Percentiles rank a stretch among this genome's conserved stretches.
phyloP scores from a whole-genome alignment of 2,113 vertebrate genomes.

The Eptesicus fuscus region DNA sequence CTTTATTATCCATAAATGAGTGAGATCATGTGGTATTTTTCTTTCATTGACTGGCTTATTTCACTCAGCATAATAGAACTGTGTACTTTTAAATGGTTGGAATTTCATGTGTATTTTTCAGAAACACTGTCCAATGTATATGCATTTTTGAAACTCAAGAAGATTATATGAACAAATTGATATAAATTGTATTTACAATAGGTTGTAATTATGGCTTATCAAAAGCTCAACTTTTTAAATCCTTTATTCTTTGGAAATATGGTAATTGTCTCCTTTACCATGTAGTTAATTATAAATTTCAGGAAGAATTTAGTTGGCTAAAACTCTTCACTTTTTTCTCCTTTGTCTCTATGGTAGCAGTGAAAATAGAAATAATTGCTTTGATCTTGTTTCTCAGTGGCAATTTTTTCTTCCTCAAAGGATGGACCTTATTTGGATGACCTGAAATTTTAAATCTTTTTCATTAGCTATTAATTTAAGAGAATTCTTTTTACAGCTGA shows the following conservation, averaged over 20 bases:
- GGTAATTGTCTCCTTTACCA: constrained; percentile 82
- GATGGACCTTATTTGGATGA: constrained; percentile 74
- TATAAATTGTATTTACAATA: constrained; percentile 76
- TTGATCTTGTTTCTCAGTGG: constrained; percentile 81
- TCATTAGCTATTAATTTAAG: constrained; percentile 75
- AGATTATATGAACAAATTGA: constrained; percentile 74
- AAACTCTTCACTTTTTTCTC: constrained; percentile 63
- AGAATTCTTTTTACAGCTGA: constrained; percentile 68
- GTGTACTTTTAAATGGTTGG: constrained; percentile 72
- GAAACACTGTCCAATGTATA: constrained; percentile 44
- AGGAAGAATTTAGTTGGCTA: constrained; percentile 82
- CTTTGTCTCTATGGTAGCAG: constrained; percentile 83
- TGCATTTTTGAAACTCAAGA: constrained; percentile 57
- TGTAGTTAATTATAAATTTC: constrained; percentile 87
- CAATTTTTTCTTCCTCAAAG: constrained; percentile 69
- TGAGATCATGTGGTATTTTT: too few relatives aligned
- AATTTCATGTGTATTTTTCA: constrained; percentile 61
- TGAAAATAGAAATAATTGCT: constrained; percentile 76
- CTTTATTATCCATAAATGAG: too few relatives aligned
- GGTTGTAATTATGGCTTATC: constrained; percentile 83
- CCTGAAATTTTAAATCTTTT: constrained; percentile 77
- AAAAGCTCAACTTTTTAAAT: constrained; percentile 76
- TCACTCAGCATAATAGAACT: too few relatives aligned
- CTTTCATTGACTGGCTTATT: too few relatives aligned
- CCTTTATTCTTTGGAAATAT: constrained; percentile 83